phyloP scores from a whole-genome alignment of 2,888 invertebrate genomes.

The Thecocarcelia acutangulata region DNA sequence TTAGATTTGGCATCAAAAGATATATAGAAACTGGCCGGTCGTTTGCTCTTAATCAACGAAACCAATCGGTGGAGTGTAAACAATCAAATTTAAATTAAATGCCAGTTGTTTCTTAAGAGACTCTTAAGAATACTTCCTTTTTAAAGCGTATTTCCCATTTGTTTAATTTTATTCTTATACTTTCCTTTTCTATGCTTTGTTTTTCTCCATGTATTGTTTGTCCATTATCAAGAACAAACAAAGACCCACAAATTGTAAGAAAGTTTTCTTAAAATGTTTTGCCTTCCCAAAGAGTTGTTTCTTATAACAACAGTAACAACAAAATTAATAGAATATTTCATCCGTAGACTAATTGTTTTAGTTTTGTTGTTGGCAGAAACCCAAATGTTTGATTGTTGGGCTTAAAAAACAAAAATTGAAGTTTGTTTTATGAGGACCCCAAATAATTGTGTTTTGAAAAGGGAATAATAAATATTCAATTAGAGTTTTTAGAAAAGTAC shows the following conservation, averaged over 20 bases:
- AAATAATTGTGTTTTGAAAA: slow-evolving; percentile 31
- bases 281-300: background rate
- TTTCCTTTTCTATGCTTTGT: slow-evolving; percentile 24
- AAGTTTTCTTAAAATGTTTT: slow-evolving; percentile 41
- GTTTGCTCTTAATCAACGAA: slow-evolving; percentile 48
- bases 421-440: slow-evolving; percentile 26
- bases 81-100: slow-evolving; percentile 67
- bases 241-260: slow-evolving; percentile 47
- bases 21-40: background rate
- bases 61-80: slow-evolving; percentile 58
- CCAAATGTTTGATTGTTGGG: slow-evolving; percentile 49
- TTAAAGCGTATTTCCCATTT: slow-evolving; percentile 19
- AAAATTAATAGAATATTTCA: slow-evolving; percentile 47
- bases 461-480: slow-evolving; percentile 49
- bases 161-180: slow-evolving; percentile 26
- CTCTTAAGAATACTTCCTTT: slow-evolving; percentile 32
- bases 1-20: background rate
- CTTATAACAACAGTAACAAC: slow-evolving; percentile 18
- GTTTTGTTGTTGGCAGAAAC: slow-evolving; percentile 35
- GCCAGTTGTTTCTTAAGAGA: slow-evolving; percentile 47
- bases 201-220: slow-evolving; percentile 30
- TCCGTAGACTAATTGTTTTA: slow-evolving; percentile 57
- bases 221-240: slow-evolving; percentile 57
- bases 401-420: slow-evolving; percentile 17
- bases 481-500: slow-evolving; percentile 18